Evolutionary conservation across 2,113 vertebrate genomes (phyloP).

Genomic region (Sarotherodon lohbergeri): DNA sequence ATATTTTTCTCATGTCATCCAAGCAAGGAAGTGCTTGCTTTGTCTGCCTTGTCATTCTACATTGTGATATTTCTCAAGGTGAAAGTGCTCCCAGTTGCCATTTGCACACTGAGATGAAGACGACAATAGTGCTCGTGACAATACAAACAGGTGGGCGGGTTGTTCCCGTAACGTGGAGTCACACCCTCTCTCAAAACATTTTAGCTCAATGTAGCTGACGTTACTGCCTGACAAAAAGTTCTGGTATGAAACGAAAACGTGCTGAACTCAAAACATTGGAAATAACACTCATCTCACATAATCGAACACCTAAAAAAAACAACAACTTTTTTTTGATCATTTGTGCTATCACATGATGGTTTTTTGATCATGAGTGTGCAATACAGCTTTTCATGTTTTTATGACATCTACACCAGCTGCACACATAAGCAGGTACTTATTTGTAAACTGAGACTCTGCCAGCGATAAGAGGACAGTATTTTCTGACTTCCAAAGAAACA

Average conservation of each 20-base stretch:
- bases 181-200: neutral
- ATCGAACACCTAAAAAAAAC: accelerated
- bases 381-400: neutral
- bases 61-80: neutral
- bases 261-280: neutral
- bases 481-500: neutral
- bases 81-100: neutral
- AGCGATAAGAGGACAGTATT: neutral
- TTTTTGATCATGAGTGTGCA: neutral
- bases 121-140: neutral
- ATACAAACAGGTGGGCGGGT: neutral
- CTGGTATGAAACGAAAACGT: neutral
- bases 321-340: neutral
- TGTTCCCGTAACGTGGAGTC: neutral
- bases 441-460: neutral
- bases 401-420: neutral
- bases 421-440: neutral
- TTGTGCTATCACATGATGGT: neutral
- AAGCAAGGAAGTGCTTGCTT: neutral
- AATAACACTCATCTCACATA: neutral
- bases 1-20: neutral
- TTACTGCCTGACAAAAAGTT: neutral
- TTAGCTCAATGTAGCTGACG: neutral
- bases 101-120: neutral
- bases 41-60: neutral